phyloP scores from a whole-genome alignment of 2,888 invertebrate genomes.

The Caenorhabditis plicata region DNA sequence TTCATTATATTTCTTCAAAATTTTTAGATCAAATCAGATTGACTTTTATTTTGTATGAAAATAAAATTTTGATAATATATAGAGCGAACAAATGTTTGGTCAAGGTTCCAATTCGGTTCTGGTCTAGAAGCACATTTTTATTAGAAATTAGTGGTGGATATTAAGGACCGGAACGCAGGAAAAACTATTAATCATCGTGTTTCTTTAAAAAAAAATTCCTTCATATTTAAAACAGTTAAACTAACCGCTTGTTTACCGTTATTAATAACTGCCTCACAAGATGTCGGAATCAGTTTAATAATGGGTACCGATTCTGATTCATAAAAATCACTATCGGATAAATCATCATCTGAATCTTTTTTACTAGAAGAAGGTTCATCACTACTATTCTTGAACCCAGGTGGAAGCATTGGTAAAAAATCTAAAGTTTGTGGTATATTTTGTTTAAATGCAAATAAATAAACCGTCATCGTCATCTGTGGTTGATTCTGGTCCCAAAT shows the following conservation, averaged over 20 bases:
- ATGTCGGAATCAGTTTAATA: conserved; percentile 68
- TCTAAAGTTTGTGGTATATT: conserved; percentile 26
- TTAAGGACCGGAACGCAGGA: too few species aligned
- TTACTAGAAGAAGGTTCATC: conserved; percentile 12
- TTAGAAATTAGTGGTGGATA: too few species aligned
- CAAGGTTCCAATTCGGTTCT: too few species aligned
- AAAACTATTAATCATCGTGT: too few species aligned
- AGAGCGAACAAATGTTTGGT: too few species aligned
- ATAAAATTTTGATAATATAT: too few species aligned
- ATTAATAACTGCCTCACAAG: conserved; percentile 76
- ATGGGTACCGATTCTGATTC: conserved; percentile 63
- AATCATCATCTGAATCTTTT: conserved; percentile 50
- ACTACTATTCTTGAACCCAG: conserved; percentile 49
- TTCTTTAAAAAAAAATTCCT: too few species aligned
- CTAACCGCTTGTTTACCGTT: conserved; percentile 73
- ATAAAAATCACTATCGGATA: conserved; percentile 64
- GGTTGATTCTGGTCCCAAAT: conserved; percentile 7
- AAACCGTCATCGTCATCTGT: conserved; percentile 36
- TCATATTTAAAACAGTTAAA: too few species aligned
- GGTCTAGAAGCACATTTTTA: too few species aligned
- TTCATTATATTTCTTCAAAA: too few species aligned
- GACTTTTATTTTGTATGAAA: too few species aligned
- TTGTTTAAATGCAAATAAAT: background rate
- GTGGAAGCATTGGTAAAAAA: conserved; percentile 56
- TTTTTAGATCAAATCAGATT: too few species aligned